Conservation (phyloP, 2,888 invertebrate species). For the Protula sp. region DNA sequence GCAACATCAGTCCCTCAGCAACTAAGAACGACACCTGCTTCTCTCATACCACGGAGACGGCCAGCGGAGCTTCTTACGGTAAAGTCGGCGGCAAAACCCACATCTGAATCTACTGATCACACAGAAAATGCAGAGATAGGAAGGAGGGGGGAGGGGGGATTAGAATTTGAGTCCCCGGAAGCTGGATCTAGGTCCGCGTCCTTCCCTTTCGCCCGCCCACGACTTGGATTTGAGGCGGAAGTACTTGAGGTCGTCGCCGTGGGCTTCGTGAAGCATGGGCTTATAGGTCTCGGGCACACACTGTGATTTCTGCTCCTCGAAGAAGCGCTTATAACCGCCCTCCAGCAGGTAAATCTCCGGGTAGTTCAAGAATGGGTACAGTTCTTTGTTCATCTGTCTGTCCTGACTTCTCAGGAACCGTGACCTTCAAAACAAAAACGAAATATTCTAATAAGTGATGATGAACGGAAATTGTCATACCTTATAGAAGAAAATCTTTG, state of each 20-base stretch:
- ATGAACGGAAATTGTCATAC: too few relatives aligned
- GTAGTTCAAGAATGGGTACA: slow-evolving; percentile 79
- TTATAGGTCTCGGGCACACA: slow-evolving; percentile 73
- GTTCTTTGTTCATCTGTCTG: slow-evolving; percentile 70
- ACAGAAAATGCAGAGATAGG: too few relatives aligned
- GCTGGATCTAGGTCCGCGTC: background rate
- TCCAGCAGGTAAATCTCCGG: slow-evolving; percentile 91
- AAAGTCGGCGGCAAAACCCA: too few relatives aligned
- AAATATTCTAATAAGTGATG: too few relatives aligned
- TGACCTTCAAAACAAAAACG: slow-evolving; percentile 65
- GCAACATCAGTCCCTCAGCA: too few relatives aligned
- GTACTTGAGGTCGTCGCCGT: slow-evolving; percentile 66
- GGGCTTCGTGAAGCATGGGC: slow-evolving; percentile 79
- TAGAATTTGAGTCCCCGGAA: background rate
- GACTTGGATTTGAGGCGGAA: slow-evolving; percentile 71
- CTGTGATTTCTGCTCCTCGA: slow-evolving; percentile 58
- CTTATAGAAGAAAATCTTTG: too few relatives aligned
- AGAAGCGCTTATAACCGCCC: slow-evolving; percentile 85
- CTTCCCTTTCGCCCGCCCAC: background rate
- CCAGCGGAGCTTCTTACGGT: too few relatives aligned
- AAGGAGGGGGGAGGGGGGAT: too few relatives aligned
- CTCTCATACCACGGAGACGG: too few relatives aligned
- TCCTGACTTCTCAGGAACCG: slow-evolving; percentile 80
- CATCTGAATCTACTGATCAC: too few relatives aligned
- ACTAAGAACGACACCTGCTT: too few relatives aligned